A percentile compares a stretch with the other conserved stretches of the same genome.
phyloP scores from a whole-genome alignment of 2,113 vertebrate genomes.

The Zosterops pallidus region DNA sequence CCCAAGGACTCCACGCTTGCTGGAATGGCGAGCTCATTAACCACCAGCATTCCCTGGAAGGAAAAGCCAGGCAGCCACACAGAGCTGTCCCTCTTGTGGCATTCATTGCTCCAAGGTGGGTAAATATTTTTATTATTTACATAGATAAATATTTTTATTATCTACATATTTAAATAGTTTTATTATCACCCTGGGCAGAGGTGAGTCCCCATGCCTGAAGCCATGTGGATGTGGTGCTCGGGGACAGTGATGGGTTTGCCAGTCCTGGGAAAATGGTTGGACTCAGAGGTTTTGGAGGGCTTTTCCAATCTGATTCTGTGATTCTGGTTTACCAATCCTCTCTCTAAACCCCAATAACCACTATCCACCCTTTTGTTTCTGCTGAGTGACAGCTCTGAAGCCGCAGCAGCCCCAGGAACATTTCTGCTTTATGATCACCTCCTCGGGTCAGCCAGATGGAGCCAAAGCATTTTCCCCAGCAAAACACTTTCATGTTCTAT shows the following conservation, averaged over 20 bases:
- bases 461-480: background rate
- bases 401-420: background rate
- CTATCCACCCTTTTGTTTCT: background rate
- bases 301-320: background rate
- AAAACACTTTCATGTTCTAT: background rate
- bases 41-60: background rate
- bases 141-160: background rate
- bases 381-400: background rate
- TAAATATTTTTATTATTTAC: background rate
- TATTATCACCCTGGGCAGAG: background rate
- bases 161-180: background rate
- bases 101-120: background rate
- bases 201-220: background rate
- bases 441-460: background rate
- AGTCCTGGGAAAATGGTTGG: background rate
- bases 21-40: background rate
- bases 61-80: background rate
- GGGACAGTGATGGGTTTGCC: background rate
- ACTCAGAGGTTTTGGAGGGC: background rate
- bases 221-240: accelerated
- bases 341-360: background rate
- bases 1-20: background rate
- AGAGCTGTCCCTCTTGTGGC: background rate
- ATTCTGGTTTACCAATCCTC: background rate
- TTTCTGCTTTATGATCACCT: background rate